A percentile compares a stretch with the other conserved stretches of the same genome.
Evolutionary conservation across 2,888 invertebrate species (phyloP).

Genomic region (Calameuta pallipes): DNA sequence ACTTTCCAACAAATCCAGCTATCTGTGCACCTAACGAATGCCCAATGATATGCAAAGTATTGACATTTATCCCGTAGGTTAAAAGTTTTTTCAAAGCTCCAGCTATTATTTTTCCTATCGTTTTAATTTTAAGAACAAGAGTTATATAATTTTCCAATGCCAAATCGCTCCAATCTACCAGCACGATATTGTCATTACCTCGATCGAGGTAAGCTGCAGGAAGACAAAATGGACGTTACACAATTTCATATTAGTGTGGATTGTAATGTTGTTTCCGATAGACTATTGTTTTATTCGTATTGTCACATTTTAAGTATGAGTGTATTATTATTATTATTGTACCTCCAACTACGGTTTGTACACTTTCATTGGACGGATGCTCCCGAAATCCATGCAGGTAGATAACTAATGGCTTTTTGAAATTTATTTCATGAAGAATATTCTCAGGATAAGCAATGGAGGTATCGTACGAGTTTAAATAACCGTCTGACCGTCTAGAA

Average conservation of each 20-base stretch:
- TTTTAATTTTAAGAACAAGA: slow-evolving; percentile 21
- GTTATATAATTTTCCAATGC: slow-evolving; percentile 35
- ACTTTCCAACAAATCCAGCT: slow-evolving; percentile 39
- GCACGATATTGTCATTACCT: slow-evolving; percentile 42
- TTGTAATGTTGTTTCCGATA: slow-evolving; percentile 4
- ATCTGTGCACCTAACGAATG: slow-evolving; percentile 53
- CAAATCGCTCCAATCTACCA: slow-evolving; percentile 50
- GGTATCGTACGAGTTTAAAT: slow-evolving; percentile 7
- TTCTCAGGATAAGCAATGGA: slow-evolving; percentile 20
- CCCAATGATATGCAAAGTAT: slow-evolving; percentile 43
- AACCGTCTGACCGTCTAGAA: neutral
- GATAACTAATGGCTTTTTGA: slow-evolving; percentile 33
- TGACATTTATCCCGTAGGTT: slow-evolving; percentile 29
- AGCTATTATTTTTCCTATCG: slow-evolving; percentile 35
- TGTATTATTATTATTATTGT: neutral
- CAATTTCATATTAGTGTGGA: slow-evolving; percentile 1
- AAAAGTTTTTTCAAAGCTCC: slow-evolving; percentile 30
- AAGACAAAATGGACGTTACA: neutral
- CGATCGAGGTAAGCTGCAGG: slow-evolving; percentile 41
- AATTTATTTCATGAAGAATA: slow-evolving; percentile 31
- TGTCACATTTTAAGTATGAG: neutral
- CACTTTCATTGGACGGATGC: slow-evolving; percentile 36
- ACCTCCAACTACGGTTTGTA: slow-evolving; percentile 40
- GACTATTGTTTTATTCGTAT: no score
- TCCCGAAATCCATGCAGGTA: slow-evolving; percentile 44